These are phyloP conservation scores for Opisthocomus hoazin DNA, from an alignment of 2,113 vertebrate species.

Conservation along the genomic window DNA sequence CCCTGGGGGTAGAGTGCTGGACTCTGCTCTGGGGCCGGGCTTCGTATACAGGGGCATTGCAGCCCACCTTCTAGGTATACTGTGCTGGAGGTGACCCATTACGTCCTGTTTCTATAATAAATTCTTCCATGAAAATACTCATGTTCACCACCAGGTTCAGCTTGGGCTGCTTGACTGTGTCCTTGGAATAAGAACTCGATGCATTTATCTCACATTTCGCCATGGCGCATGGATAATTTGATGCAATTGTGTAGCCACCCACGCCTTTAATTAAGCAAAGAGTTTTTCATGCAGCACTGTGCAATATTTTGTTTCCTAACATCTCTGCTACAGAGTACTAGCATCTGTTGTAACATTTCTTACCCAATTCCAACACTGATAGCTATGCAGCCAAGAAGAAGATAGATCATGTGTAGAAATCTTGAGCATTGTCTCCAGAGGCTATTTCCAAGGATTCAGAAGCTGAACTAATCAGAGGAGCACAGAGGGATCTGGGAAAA, in stretches of 20 bases:
- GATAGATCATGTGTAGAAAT: neutral
- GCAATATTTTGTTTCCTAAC: slow-evolving; percentile 53
- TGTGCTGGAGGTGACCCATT: rapidly evolving
- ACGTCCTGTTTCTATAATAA: neutral
- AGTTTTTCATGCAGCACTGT: neutral
- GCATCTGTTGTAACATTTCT: slow-evolving; percentile 52
- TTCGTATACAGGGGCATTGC: rapidly evolving
- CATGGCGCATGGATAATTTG: neutral
- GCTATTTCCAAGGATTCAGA: neutral
- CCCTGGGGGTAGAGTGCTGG: neutral
- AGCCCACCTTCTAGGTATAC: neutral
- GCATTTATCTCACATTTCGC: neutral
- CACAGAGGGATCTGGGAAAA: neutral
- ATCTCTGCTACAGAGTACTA: neutral
- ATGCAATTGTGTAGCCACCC: slow-evolving; percentile 5
- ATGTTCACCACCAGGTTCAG: neutral
- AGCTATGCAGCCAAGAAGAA: neutral
- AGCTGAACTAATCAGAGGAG: neutral
- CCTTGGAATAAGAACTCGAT: neutral
- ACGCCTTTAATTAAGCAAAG: slow-evolving; percentile 32
- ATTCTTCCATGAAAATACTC: neutral
- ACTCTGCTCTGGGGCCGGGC: neutral
- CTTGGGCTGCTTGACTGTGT: neutral
- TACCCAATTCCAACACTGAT: slow-evolving; percentile 14
- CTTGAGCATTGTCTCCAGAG: neutral